Conservation (phyloP, 1,140 invertebrate genomes). For the Pteromalus puparum region DNA sequence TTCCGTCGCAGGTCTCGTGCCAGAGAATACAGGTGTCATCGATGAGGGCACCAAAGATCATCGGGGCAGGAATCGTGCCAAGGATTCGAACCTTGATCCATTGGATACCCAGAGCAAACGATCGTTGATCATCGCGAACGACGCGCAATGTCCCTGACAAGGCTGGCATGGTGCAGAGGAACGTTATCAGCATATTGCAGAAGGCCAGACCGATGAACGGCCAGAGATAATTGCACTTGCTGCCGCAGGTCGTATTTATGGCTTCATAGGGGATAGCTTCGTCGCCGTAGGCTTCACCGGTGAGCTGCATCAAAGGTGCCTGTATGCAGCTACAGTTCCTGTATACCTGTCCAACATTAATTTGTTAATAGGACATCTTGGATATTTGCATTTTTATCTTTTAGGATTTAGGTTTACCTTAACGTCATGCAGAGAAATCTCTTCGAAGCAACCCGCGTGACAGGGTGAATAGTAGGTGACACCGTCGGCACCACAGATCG, state of each 20-base stretch:
- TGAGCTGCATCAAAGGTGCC: conserved; percentile 53
- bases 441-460: conserved; percentile 84
- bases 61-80: conserved; percentile 91
- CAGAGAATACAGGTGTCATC: conserved; percentile 89
- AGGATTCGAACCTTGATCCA: conserved; percentile 88
- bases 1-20: conserved; percentile 79
- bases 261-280: conserved; percentile 74
- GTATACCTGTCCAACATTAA: conserved; percentile 73
- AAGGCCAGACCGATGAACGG: conserved; percentile 82
- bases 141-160: conserved; percentile 86
- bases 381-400: background rate
- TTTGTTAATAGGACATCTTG: background rate
- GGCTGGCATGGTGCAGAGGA: conserved; percentile 86
- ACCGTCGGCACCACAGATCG: conserved; percentile 87
- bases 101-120: conserved; percentile 91
- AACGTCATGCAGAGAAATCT: conserved; percentile 64
- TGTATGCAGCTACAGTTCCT: conserved; percentile 77
- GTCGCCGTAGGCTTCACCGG: conserved; percentile 48
- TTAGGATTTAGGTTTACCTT: conserved; percentile 57
- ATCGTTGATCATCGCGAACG: conserved; percentile 87
- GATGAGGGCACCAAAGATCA: conserved; percentile 89
- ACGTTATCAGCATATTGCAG: conserved; percentile 85
- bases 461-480: conserved; percentile 90
- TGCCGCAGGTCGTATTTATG: conserved; percentile 79
- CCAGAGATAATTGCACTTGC: conserved; percentile 80